Percentiles rank a stretch among this genome's conserved stretches.
phyloP scores from a whole-genome alignment of 2,888 invertebrate genomes.

The Crematogaster levior region DNA sequence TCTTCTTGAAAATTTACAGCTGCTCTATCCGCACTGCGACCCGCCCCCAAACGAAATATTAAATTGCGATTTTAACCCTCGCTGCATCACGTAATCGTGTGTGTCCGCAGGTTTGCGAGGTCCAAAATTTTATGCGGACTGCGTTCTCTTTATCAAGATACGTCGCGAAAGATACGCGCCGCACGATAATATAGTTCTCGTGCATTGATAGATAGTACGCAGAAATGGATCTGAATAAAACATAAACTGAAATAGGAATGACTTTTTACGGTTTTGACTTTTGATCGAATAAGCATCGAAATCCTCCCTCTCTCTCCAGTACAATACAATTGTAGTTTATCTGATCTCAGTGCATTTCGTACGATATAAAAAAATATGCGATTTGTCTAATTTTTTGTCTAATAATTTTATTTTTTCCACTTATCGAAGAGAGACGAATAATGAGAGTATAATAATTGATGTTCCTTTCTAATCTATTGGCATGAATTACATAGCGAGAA shows the following conservation, averaged over 20 bases:
- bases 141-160: slow-evolving; percentile 9
- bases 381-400: not conserved
- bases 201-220: not conserved
- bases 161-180: not conserved
- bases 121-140: slow-evolving; percentile 18
- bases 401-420: not conserved
- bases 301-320: not conserved
- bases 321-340: slow-evolving; percentile 13
- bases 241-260: not conserved
- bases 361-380: not conserved
- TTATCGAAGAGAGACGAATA: not conserved
- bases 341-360: not conserved
- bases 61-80: slow-evolving; percentile 17
- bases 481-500: not conserved
- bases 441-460: not conserved
- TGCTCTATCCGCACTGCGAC: not conserved
- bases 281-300: not conserved
- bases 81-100: slow-evolving; percentile 2
- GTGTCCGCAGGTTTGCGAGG: not conserved
- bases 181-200: not conserved
- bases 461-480: not conserved
- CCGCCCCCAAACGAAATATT: not conserved
- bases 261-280: not conserved
- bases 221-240: slow-evolving; percentile 19
- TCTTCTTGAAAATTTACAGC: slow-evolving; percentile 36